phyloP scores from a whole-genome alignment of 1,140 invertebrate species.

The Geopemphigus sp. region DNA sequence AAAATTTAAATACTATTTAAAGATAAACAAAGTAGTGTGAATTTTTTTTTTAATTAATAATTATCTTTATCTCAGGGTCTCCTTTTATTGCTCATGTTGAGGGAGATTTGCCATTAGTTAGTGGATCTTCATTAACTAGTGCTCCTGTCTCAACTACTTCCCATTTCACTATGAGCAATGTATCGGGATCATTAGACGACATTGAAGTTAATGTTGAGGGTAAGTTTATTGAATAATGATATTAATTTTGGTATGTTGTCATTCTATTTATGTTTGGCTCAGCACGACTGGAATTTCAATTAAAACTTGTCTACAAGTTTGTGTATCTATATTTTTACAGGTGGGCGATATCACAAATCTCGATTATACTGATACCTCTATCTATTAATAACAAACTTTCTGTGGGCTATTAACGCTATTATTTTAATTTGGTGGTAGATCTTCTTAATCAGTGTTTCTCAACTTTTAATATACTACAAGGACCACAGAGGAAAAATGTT shows the following conservation, averaged over 20 bases:
- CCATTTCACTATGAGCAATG: slow-evolving; percentile 66
- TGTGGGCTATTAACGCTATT: slow-evolving; percentile 32
- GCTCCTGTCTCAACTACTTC: slow-evolving; percentile 65
- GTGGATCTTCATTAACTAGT: slow-evolving; percentile 66
- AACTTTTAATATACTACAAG: too few species aligned
- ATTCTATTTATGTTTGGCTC: slow-evolving; percentile 31
- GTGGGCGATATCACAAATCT: slow-evolving; percentile 50
- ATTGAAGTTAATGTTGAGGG: slow-evolving; percentile 93
- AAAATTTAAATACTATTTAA: background rate
- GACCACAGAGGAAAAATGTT: too few species aligned
- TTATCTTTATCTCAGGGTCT: slow-evolving; percentile 61
- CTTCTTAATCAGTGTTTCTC: background rate
- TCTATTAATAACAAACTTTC: slow-evolving; percentile 36
- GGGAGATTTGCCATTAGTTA: slow-evolving; percentile 66
- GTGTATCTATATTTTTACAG: slow-evolving; percentile 50
- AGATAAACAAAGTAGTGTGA: too few species aligned
- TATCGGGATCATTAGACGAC: slow-evolving; percentile 81
- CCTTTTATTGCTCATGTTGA: slow-evolving; percentile 74
- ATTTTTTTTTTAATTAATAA: slow-evolving; percentile 13
- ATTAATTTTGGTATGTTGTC: slow-evolving; percentile 25
- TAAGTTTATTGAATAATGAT: slow-evolving; percentile 58
- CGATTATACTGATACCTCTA: slow-evolving; percentile 47
- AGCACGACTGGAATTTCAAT: slow-evolving; percentile 41
- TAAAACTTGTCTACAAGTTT: slow-evolving; percentile 48
- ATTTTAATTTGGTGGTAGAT: slow-evolving; percentile 38